A percentile compares a stretch with the other conserved stretches of the same genome.
phyloP scores from a whole-genome alignment of 1,140 invertebrate genomes.

The Camponotus floridanus region DNA sequence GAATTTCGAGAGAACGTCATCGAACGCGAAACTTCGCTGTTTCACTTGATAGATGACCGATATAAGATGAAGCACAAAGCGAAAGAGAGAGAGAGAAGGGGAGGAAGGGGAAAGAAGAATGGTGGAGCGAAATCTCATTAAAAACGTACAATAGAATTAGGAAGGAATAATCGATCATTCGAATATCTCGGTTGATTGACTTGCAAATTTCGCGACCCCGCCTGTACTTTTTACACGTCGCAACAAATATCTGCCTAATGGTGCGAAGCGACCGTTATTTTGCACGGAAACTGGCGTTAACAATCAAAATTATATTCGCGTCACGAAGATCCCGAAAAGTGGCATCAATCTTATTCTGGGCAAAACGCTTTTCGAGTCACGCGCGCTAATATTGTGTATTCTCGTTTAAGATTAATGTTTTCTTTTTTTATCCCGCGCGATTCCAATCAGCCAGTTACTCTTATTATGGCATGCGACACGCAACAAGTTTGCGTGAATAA shows the following conservation, averaged over 20 bases:
- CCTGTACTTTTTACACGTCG: too few relatives aligned
- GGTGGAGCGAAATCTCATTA: background rate
- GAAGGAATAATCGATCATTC: background rate
- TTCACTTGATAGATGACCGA: background rate
- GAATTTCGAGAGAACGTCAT: background rate
- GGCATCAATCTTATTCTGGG: conserved; percentile 43
- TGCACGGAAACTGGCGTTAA: background rate
- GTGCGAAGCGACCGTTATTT: background rate
- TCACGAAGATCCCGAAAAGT: conserved; percentile 14
- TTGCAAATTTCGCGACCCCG: background rate
- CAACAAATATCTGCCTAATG: too few relatives aligned
- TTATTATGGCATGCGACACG: conserved; percentile 64
- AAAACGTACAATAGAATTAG: conserved; percentile 4
- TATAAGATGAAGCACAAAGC: background rate
- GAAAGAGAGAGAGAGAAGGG: background rate
- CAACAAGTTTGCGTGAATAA: conserved; percentile 72
- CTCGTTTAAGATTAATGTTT: conserved; percentile 37
- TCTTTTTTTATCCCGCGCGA: background rate
- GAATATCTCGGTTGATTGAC: conserved; percentile 9
- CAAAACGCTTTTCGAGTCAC: background rate
- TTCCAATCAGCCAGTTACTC: conserved; percentile 18
- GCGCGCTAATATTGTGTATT: background rate
- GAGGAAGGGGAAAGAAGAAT: background rate
- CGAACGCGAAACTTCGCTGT: background rate
- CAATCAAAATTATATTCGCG: conserved; percentile 25